Evolutionary conservation across 2,888 invertebrate genomes (phyloP), one percentile per base, ranked within the genome.

Genomic region (Drosophila dives): DNA sequence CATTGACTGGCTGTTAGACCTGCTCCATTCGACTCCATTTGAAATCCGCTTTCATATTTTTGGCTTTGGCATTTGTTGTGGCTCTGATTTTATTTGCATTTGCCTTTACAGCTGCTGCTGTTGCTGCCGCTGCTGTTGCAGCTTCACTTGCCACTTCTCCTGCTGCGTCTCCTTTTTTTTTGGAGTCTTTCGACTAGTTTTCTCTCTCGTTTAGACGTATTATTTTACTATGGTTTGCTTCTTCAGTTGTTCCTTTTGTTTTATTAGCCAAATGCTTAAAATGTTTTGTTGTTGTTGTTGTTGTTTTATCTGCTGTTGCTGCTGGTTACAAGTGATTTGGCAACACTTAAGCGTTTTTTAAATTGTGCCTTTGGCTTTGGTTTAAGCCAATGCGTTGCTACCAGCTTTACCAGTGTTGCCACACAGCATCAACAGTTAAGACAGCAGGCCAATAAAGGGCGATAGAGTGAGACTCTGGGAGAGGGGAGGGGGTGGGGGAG

Each of bases 11-110:
- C 23, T 40, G 2, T 11, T 40, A 32, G 53, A 51, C 45, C 42
- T 49, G 58, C 55, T 69, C 12, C 32, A 45, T 45, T 45, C 45
- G 45, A 51, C 34, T 65, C 65, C 77, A 76, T 70, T 72, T 34
- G 38, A 48, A 72, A 63, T 64, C 60, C 64, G 71, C 80, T 80
- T 82, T 81, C 72, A 81, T 81, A 84, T 81, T 81, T 73, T 73
- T 36, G 23, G 69, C 60, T 71, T 82, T 67, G 55, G 65, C 69
- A 73, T 76, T 80, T 67, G 62, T 67, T 80, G 81, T 71, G 60
- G 63, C 78, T 85, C 62, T 75, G 83, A 82, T 87, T 85, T 82
- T 72, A 84, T 80, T 87, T 78, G 53, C 64, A 63, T 77, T 75
- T 72, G 36, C 56, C 65, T 64, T 69, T 76, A 65, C 17, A 45